Evolutionary conservation across 2,113 vertebrate species (phyloP), one percentile per base, ranked within the genome.

Genomic region (Psephotus haematonotus): DNA sequence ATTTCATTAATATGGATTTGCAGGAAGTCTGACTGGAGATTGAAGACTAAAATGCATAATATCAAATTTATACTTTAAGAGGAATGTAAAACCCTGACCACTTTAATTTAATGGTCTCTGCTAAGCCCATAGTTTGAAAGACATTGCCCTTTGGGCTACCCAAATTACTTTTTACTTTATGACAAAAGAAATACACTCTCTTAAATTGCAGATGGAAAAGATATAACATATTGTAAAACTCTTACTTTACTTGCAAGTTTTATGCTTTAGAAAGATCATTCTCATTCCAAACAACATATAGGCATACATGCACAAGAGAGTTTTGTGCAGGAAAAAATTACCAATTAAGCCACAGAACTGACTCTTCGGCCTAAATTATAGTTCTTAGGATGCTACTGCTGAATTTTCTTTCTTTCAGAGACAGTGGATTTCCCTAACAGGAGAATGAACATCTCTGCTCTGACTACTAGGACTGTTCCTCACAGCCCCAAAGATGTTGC

Each of bases 1-100:
- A 83, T 96, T 92, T 96, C 81, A 94, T 96, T 96, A 89, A 68
- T 96, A 53, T 28, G 62, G 55, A 94, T 97, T 95, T 97, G 43
- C 75, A 96, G 82, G 59, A 96, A 97, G 87, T 52, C 74, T 93
- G 82, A 84, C 7, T 93, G 62, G 16, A 94, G 70, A 95, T 50
- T 90, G 85, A 78, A 97, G 74, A 81, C 91, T 86, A 50, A 96
- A 93, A 82, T 59, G 67, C 47, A 53, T 80, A 88, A 28, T 87
- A 91, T 59, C 14, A 16, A 85, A 92, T 91, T 64, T 95, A 1
- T 87, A 92, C 59, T 95, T 95, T 85, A 97, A 94, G 69, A 97
- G 67, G 82, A 76, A 77, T 89, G 77, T 78, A 96, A 94, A 96
- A 89, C 86, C 62, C 71, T 89, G 63, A 96, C 83, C 84, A 71